Evolutionary conservation across 2,113 vertebrate species (phyloP).

Genomic region (Mesitornis unicolor): DNA sequence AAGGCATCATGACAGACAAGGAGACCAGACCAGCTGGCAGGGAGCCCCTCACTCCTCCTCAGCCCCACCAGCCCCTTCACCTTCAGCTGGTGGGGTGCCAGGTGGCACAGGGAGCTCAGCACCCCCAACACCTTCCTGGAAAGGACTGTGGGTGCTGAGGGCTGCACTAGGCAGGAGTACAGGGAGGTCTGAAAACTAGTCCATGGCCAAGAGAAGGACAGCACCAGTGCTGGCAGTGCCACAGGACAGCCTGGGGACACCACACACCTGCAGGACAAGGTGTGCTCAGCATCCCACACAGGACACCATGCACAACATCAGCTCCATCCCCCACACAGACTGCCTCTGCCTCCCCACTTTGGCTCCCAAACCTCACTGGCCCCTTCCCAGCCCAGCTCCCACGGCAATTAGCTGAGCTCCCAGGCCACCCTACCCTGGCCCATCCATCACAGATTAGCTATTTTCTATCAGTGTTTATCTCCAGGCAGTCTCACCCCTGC

Average conservation of each 20-base stretch:
- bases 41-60: background rate
- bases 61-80: rapidly evolving
- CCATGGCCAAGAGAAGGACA: background rate
- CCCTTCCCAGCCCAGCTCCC: background rate
- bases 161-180: rapidly evolving
- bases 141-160: background rate
- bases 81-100: background rate
- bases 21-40: background rate
- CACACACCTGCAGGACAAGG: rapidly evolving
- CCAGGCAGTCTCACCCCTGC: background rate
- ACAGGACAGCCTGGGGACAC: rapidly evolving
- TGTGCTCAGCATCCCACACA: background rate
- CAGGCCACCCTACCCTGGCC: background rate
- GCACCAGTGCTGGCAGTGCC: background rate
- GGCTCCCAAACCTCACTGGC: background rate
- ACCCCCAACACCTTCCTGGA: background rate
- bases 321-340: background rate
- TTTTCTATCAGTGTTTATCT: slow-evolving; percentile 51
- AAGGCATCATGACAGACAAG: background rate
- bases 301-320: rapidly evolving
- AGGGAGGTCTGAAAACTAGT: background rate
- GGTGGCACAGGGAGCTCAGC: background rate
- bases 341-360: background rate
- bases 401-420: background rate
- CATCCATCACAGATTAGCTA: slow-evolving; percentile 60